phyloP scores from a whole-genome alignment of 2,113 vertebrate species.

The Etheostoma spectabile region DNA sequence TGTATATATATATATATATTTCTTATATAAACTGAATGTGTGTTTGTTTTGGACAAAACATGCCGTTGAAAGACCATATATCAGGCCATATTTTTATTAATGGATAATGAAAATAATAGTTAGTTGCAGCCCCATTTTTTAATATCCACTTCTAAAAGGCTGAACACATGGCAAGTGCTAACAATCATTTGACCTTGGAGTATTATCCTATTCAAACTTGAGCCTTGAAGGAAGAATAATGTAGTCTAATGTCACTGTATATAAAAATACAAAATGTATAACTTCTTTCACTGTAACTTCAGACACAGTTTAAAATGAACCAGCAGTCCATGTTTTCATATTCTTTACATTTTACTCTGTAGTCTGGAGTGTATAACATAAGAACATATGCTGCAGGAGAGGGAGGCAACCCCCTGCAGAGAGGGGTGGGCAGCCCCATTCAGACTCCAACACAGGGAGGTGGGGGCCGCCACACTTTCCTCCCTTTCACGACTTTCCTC shows the following conservation, averaged over 20 bases:
- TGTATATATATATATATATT: too few species aligned
- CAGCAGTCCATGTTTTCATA: not conserved
- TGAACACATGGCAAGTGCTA: not conserved
- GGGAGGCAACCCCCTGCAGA: constrained; percentile 42
- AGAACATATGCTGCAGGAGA: constrained; percentile 44
- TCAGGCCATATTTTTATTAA: not conserved
- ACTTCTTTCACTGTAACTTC: not conserved
- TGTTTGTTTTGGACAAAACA: not conserved
- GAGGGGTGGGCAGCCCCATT: constrained; percentile 63
- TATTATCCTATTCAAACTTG: not conserved
- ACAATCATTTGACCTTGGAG: not conserved
- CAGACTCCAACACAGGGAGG: constrained; percentile 45
- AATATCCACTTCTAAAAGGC: not conserved
- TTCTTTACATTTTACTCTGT: constrained; percentile 6
- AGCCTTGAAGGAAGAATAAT: not conserved
- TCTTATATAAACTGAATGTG: not conserved
- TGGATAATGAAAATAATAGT: not conserved
- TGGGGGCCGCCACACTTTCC: constrained; percentile 43
- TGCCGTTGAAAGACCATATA: not conserved
- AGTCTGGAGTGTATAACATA: constrained; percentile 16
- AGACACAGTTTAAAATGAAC: not conserved
- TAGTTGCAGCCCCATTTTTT: not conserved
- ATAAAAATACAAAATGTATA: not conserved
- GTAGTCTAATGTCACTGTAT: not conserved
- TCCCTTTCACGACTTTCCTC: constrained; percentile 26